Evolutionary conservation across 2,113 vertebrate species (phyloP), one percentile per base, ranked within the genome.

Genomic region (Mionectes macconnelli): DNA sequence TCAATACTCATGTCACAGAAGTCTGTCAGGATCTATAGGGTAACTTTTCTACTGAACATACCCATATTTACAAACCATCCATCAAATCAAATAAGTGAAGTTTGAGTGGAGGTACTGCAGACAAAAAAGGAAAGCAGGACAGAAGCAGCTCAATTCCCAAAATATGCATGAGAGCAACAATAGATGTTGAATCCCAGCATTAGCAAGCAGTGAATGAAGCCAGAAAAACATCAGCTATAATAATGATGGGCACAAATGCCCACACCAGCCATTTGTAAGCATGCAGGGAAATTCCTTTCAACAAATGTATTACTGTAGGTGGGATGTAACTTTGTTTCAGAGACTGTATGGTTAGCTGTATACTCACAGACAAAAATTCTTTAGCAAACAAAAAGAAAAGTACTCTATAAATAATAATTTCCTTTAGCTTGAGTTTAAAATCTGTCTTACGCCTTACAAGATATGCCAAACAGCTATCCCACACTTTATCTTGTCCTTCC

Each of bases 161-260:
- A 90, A 87, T 24, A 66, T 3, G 68, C 50, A 70, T 60, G 74
- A 84, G 37, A 95, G 19, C 70, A 96, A 89, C 86, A 91, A 94
- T 37, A 68, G 53, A 81, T 56, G 60, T 24, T 75, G 77, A 84
- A 79, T 94, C 81, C 52, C 73, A 95, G 91, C 89, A 91, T 84
- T 76, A 91, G 59, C 49, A 84, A 93, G 66, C 14, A 59, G 76
- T 63, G 56, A 97, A 88, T 23, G 39, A 92, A 84, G 90, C 90
- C 94, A 93, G 85, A 81, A 92, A 94, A 93, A 81, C 85, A 93
- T 52, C 79, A 92, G 49, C 73, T 87, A 9, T 55, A 91, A 92
- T 72, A 91, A 74, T 21, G 85, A 80, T 27, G 56, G 76, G 44
- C 23, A n/a, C 82, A 67, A 78, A 92, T 93, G 75, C 90, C 93